Conservation (phyloP, 2,888 invertebrate species). For the Sipha maydis region DNA sequence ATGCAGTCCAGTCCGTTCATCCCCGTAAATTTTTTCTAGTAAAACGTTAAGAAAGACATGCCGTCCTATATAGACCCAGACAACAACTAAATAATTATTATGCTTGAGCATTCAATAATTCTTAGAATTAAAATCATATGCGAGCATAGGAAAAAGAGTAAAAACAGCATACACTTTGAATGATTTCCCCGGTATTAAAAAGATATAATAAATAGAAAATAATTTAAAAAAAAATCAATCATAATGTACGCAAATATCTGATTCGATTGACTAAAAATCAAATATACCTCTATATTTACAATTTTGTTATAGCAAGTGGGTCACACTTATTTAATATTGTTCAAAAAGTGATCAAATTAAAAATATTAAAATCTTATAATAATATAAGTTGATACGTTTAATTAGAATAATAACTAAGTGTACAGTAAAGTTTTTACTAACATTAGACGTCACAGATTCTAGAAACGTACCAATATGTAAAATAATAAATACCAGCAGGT, state of each 20-base stretch:
- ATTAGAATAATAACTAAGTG: slow-evolving; percentile 3
- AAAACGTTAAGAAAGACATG: slow-evolving; percentile 12
- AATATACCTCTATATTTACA: neutral
- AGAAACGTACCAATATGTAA: slow-evolving; percentile 44
- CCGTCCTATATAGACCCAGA: neutral
- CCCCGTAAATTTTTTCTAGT: slow-evolving; percentile 2
- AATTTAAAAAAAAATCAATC: neutral
- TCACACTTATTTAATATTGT: too few relatives aligned
- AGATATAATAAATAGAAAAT: neutral
- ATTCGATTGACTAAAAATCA: neutral
- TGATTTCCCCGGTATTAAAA: too few relatives aligned
- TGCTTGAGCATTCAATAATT: neutral
- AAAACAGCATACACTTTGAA: too few relatives aligned
- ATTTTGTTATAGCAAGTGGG: neutral
- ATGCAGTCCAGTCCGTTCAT: neutral
- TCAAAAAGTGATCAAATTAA: neutral
- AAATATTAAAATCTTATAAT: neutral
- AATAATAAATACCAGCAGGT: slow-evolving; percentile 49
- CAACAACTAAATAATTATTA: slow-evolving; percentile 31
- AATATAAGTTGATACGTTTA: neutral
- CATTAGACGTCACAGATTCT: neutral
- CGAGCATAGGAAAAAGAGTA: neutral
- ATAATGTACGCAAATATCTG: too few relatives aligned
- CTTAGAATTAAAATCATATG: neutral
- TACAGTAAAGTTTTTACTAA: neutral